Evolutionary conservation across 1,140 invertebrate genomes (phyloP), one percentile per base, ranked within the genome.

Genomic region (Eciton burchellii): DNA sequence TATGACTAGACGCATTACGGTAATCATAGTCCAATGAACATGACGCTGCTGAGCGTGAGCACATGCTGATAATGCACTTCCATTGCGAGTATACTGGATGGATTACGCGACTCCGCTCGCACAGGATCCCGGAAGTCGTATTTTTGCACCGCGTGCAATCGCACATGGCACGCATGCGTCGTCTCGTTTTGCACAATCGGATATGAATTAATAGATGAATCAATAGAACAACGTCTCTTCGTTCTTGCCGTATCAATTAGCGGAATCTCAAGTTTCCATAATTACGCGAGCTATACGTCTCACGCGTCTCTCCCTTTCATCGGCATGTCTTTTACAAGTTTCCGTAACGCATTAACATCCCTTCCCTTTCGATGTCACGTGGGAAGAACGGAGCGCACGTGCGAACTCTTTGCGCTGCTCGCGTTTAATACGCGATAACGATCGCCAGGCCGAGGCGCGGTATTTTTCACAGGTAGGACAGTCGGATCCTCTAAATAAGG

Each of bases 21-120:
- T 52, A 63, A 63, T 76, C 59, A 60, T 24, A 76, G 43, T 66
- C 21, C 60, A 77, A 77, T 77, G 19, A 65, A 41, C 47, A 66
- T 65, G 26, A 74, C 43, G 41, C 14, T 43, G 19, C 26, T 63
- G 49, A 49, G 35, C 26, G n/a, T n/a, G 19, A 16, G 8, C 21
- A n/a, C 11, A 24, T 52, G 19, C 8, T 52, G 11, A 26, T 16
- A 77, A 52, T 73, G 19, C 41, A 63, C 41, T 45, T 21, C 14
- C 47, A 74, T 49, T 82, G 76, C 85, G 71, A 89, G 85, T 91
- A 89, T 65, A 89, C 85, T 89, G 84, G 86, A 92, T 89, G 86
- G 87, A 91, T 92, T 91, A 91, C 88, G 88, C 86, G 88, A 91
- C 90, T 92, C 90, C 86, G 89, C 87, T 91, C 63, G 35, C 35